Evolutionary conservation across 2,113 vertebrate species (phyloP).

Genomic region (Laterallus jamaicensis): DNA sequence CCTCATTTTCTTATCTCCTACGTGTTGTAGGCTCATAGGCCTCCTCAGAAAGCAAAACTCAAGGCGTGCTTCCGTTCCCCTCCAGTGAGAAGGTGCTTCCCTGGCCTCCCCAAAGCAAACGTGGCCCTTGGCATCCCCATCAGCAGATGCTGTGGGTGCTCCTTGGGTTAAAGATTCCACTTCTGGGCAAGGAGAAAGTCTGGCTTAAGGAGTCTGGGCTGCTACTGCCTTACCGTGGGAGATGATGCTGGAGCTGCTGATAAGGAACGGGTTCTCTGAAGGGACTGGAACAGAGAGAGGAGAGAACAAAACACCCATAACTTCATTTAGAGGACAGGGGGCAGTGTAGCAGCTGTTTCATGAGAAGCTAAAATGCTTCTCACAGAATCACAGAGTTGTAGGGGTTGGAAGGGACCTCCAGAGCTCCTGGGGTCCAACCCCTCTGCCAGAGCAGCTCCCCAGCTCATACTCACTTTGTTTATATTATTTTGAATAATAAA

Average conservation of each 20-base stretch:
- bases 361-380: no score
- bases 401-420: no score
- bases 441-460: no score
- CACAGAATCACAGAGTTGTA: no score
- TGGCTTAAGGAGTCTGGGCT: neutral
- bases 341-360: neutral
- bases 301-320: neutral
- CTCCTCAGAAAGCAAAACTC: neutral
- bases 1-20: neutral
- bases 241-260: neutral
- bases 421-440: no score
- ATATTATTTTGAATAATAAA: neutral
- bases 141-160: neutral
- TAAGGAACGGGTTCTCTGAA: neutral
- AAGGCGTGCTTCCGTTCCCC: fast-evolving
- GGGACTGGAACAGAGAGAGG: constrained; percentile 8
- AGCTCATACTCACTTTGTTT: neutral
- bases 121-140: neutral
- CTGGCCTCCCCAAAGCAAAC: fast-evolving
- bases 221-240: constrained; percentile 54
- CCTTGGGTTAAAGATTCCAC: neutral
- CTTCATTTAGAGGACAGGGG: neutral
- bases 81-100: neutral
- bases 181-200: neutral
- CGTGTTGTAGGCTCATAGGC: no score